These are phyloP conservation scores for Amblyornis subalaris DNA, from an alignment of 2,113 vertebrate genomes.

Conservation along the genomic window DNA sequence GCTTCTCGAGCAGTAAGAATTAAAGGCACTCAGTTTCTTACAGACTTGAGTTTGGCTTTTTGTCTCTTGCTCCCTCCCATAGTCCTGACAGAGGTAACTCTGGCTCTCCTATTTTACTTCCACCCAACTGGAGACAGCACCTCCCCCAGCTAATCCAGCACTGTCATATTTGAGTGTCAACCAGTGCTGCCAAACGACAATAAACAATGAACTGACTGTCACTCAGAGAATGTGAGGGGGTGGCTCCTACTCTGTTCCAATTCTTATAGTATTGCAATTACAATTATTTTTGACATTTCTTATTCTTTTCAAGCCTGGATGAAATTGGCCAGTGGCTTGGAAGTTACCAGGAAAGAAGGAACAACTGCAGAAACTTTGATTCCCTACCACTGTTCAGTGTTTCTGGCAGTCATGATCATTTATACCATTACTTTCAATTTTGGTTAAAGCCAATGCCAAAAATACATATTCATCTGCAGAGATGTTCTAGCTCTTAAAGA, in stretches of 20 bases:
- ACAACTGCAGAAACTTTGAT: not conserved
- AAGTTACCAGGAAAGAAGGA: not conserved
- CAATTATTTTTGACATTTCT: slow-evolving; percentile 35
- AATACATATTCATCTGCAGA: not conserved
- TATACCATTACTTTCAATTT: not conserved
- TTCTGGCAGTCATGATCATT: not conserved
- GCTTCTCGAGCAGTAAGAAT: not conserved
- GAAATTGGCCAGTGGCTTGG: not conserved
- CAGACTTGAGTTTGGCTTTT: not conserved
- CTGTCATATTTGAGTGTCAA: not conserved
- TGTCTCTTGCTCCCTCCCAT: not conserved
- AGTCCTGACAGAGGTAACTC: not conserved
- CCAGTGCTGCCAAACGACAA: not conserved
- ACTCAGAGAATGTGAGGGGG: not conserved
- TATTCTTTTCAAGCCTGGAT: not conserved
- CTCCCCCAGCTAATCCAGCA: not conserved
- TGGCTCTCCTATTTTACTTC: not conserved
- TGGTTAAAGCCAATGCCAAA: not conserved
- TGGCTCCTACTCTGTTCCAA: not conserved
- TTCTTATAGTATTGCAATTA: not conserved
- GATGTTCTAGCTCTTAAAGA: not conserved
- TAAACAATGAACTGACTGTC: not conserved
- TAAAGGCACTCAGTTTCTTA: not conserved
- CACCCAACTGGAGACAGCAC: not conserved
- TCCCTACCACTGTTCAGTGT: not conserved